phyloP scores from a whole-genome alignment of 2,888 invertebrate genomes.

The Lepidocyrtinus sp. region DNA sequence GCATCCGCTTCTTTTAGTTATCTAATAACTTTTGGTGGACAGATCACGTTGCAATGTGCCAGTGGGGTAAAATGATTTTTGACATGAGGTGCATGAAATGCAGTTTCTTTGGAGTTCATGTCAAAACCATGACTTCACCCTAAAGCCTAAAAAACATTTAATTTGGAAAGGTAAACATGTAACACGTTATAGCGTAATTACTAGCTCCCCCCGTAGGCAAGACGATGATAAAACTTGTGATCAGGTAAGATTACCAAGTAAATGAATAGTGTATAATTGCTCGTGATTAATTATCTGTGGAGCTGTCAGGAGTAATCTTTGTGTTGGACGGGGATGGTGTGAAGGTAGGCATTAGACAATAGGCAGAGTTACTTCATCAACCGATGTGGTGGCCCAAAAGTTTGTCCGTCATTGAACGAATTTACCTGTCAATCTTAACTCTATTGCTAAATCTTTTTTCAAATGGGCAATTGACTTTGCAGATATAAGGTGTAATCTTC shows the following conservation, averaged over 20 bases:
- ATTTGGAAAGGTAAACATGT: not conserved
- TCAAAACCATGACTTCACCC: not conserved
- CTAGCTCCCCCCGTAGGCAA: not conserved
- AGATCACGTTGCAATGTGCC: not conserved
- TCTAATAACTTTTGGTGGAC: not conserved
- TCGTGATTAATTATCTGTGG: not conserved
- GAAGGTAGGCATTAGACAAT: no score
- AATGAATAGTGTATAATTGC: not conserved
- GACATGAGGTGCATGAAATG: not conserved
- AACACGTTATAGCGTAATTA: not conserved
- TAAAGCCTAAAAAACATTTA: not conserved
- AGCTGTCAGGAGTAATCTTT: not conserved
- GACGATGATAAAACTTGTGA: not conserved
- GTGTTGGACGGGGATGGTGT: no score
- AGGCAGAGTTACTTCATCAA: no score
- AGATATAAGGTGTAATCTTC: no score
- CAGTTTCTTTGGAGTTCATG: not conserved
- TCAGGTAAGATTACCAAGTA: not conserved
- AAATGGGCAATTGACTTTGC: no score
- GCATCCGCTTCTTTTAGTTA: not conserved
- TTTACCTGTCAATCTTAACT: no score
- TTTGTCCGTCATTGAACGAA: no score
- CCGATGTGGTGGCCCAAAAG: no score
- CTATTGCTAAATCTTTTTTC: no score
- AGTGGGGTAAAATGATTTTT: not conserved